Evolutionary conservation across 2,888 invertebrate species (phyloP), one percentile per base, ranked within the genome.

Genomic region (Eupithecia inturbata): DNA sequence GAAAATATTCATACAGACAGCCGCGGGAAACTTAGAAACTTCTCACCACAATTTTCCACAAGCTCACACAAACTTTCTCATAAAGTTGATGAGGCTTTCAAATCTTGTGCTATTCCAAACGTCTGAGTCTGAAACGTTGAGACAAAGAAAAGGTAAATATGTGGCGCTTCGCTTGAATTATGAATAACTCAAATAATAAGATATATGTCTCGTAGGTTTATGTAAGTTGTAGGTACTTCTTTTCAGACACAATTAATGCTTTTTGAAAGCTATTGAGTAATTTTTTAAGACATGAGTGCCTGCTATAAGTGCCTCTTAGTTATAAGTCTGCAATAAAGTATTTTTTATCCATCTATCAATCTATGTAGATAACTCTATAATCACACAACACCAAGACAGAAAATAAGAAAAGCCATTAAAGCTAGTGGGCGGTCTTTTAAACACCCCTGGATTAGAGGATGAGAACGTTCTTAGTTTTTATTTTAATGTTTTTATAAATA

Each of bases 111-210:
- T 75, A 74, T 78, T 79, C 68, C 75, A 76, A 80, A 74, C 70
- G 77, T 77, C 70, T 72, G 68, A 76, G 74, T 70, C 72, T 78
- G 73, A 77, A 77, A 76, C 74, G 76, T 81, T 75, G 81, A 83
- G 83, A 87, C 86, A 87, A 86, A 87, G 87, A 85, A 39, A 84
- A 82, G 80, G 85, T 85, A 84, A 86, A 86, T 85, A 86, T 86
- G 85, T 85, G 86, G 82, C 82, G 83, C 82, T 82, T 73, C 74
- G 81, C 82, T 86, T 76, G 85, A 87, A 85, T 87, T 86, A 88
- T 87, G 85, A 89, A 89, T 87, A 86, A 85, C 83, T 84, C 80
- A 53, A 53, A 53, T 22, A 53, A 22, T 53, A 22, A 22, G 77
- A 84, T 74, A 84, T 74, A 82, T 80, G 84, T 84, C 85, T 84